Conservation (phyloP, 2,113 vertebrate genomes). For the Amblyornis subalaris region DNA sequence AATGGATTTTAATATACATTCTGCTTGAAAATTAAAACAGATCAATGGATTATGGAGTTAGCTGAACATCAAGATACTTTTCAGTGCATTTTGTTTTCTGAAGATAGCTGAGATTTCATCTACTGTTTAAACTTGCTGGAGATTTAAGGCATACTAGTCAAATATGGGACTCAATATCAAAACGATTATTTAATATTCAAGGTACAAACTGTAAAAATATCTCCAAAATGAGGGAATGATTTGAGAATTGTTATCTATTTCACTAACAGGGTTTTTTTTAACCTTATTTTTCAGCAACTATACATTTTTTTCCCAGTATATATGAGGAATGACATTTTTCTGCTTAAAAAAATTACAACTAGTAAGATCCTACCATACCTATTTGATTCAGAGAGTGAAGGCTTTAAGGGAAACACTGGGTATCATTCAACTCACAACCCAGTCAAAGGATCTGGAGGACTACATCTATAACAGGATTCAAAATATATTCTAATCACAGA, state of each 20-base stretch:
- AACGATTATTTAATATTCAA: background rate
- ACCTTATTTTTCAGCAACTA: background rate
- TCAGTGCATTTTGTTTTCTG: background rate
- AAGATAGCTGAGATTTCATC: background rate
- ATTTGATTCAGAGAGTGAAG: background rate
- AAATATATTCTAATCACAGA: background rate
- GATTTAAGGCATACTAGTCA: background rate
- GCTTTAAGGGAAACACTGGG: background rate
- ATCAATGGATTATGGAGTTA: background rate
- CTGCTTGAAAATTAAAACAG: background rate
- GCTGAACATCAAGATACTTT: background rate
- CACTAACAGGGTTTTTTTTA: accelerated
- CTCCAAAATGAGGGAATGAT: background rate
- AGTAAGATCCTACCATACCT: background rate
- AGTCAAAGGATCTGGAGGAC: background rate
- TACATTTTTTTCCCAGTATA: background rate
- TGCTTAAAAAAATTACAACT: background rate
- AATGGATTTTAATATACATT: background rate
- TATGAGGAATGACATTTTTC: background rate
- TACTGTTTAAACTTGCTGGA: background rate
- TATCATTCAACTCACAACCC: background rate
- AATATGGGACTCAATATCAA: background rate
- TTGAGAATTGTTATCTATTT: background rate
- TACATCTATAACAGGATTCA: background rate
- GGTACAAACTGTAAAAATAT: background rate